Conservation (phyloP, 2,888 invertebrate genomes). For the Phalera bucephala region DNA sequence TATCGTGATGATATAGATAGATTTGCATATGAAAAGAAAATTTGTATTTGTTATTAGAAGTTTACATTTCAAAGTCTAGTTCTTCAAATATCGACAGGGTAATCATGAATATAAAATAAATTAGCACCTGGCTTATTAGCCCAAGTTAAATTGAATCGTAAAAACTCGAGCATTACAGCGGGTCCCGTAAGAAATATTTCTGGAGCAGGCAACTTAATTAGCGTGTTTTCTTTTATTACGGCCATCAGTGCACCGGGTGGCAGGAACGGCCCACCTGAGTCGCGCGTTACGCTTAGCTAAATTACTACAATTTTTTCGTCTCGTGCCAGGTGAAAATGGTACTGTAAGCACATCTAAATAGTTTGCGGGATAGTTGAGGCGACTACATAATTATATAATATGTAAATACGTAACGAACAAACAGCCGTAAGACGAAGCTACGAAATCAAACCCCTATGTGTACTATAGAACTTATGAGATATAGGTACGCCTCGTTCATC, state of each 20-base stretch:
- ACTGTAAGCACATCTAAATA: background rate
- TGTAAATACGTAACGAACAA: too few relatives aligned
- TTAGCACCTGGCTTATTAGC: conserved; percentile 17
- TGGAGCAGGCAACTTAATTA: conserved; percentile 72
- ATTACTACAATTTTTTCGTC: conserved; percentile 66
- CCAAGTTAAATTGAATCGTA: conserved; percentile 28
- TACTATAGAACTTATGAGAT: too few relatives aligned
- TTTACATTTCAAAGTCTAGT: too few relatives aligned
- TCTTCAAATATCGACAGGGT: too few relatives aligned
- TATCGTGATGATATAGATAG: too few relatives aligned
- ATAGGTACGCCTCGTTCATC: too few relatives aligned
- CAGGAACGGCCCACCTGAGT: conserved; percentile 71
- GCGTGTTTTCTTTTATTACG: conserved; percentile 81
- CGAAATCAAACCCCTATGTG: too few relatives aligned
- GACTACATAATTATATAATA: too few relatives aligned
- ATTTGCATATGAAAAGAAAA: too few relatives aligned
- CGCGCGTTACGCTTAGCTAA: conserved; percentile 56
- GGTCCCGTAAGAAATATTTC: conserved; percentile 54
- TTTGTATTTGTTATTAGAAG: too few relatives aligned
- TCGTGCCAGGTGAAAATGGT: conserved; percentile 35
- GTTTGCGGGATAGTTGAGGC: background rate
- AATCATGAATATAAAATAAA: conserved; percentile 7
- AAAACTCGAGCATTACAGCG: conserved; percentile 20
- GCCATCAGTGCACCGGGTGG: conserved; percentile 78
- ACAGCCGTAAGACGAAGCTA: too few relatives aligned